A percentile compares a stretch with the other conserved stretches of the same genome.
These are phyloP conservation scores for Piliocolobus tephrosceles DNA, from an alignment of 2,113 vertebrate genomes.

Conservation along the genomic window DNA sequence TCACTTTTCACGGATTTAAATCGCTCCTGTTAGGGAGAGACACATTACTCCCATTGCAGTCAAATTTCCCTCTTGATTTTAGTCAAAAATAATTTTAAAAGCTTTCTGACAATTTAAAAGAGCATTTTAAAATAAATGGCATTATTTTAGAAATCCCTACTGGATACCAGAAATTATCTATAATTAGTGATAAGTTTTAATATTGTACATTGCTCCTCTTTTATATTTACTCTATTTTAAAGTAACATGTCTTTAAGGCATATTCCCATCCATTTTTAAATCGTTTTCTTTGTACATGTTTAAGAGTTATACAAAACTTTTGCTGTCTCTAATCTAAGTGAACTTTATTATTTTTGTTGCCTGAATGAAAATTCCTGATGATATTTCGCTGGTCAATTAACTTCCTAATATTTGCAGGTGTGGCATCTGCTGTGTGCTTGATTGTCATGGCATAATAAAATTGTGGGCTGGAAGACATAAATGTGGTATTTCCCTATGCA, in stretches of 20 bases:
- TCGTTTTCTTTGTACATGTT: not conserved
- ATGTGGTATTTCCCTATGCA: constrained; percentile 28
- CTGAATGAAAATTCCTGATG: constrained; percentile 34
- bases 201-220: constrained; percentile 57
- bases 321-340: not conserved
- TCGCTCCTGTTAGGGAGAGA: constrained; percentile 55
- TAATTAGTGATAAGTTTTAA: constrained; percentile 65
- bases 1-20: constrained; percentile 67
- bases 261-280: not conserved
- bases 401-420: constrained; percentile 65
- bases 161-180: constrained; percentile 54
- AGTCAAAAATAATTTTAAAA: constrained; percentile 71
- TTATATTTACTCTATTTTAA: constrained; percentile 7
- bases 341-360: constrained; percentile 37
- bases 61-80: constrained; percentile 63
- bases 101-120: constrained; percentile 68
- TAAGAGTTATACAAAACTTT: not conserved
- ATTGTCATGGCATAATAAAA: constrained; percentile 54
- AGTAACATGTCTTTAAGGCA: not conserved
- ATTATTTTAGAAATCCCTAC: constrained; percentile 37
- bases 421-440: constrained; percentile 63
- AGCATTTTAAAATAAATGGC: constrained; percentile 65
- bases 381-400: constrained; percentile 76
- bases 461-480: constrained; percentile 20
- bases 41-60: constrained; percentile 70